Evolutionary conservation across 2,888 invertebrate species (phyloP).

Genomic region (Heterodera filipjevi): DNA sequence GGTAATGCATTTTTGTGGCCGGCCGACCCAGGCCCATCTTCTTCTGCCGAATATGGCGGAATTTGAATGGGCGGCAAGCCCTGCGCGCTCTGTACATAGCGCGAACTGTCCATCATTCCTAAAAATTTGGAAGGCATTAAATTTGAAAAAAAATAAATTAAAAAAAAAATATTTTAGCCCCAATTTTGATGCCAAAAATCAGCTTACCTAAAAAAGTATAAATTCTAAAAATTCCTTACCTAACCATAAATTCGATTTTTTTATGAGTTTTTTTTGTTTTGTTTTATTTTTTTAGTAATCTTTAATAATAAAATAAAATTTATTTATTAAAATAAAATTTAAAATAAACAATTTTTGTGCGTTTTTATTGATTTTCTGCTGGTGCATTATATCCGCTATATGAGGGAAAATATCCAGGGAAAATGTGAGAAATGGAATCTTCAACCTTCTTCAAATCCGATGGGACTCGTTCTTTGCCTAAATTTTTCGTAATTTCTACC

Average conservation of each 20-base stretch:
- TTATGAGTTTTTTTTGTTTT: neutral
- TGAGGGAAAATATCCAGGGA: neutral
- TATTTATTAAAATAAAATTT: neutral
- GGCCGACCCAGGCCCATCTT: neutral
- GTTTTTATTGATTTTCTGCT: neutral
- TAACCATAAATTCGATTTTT: no score
- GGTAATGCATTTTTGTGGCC: constrained; percentile 14
- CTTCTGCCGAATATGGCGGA: constrained; percentile 27
- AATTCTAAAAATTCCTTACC: neutral
- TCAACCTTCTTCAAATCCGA: neutral
- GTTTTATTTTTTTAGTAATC: neutral
- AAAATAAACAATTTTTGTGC: constrained; percentile 1
- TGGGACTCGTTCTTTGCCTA: constrained; percentile 1
- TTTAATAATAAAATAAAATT: neutral
- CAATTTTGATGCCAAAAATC: neutral
- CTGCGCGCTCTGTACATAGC: constrained; percentile 1
- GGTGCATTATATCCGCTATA: neutral
- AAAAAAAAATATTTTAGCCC: neutral
- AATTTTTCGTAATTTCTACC: neutral
- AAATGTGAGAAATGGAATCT: neutral
- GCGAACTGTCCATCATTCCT: constrained; percentile 7
- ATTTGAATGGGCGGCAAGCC: constrained; percentile 21
- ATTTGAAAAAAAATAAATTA: constrained; percentile 10
- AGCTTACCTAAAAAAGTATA: neutral
- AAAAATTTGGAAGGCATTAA: neutral